Base-by-base conservation (phyloP, 2,797 vertebrate species). In the Rhinophrynus dorsalis region DNA sequence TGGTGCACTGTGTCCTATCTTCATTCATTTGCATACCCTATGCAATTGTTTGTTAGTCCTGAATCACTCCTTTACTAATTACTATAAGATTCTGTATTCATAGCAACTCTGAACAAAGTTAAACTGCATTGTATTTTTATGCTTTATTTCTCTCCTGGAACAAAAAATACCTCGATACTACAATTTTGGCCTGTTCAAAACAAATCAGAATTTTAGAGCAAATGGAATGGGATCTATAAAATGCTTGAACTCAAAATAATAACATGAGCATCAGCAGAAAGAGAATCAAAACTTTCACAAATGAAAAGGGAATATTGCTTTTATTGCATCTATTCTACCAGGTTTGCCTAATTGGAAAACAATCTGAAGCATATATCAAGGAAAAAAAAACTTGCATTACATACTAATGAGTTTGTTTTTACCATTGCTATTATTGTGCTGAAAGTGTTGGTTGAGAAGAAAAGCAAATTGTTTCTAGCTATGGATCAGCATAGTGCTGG, bases 1-100 rank as follows among this genome's bases (percentile, higher is more conserved):
- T 48, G 62, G 35, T 35, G 62, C 54, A 52, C 44, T 73, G 68
- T 64, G 69, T 73, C 61, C 62, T 59, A 27, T 59, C 35, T 35
- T 59, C n/a, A 58, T 66, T 73, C 69, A 73, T 73, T 66, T 66
- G 62, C 61, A 72, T 72, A 65, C 47, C 45, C 69, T 51, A 33
- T 52, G 69, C 69, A 58, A 65, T 65, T 65, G 61, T 66, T 66
- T 54, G 61, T 27, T 33, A 66, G 62, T 55, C 69, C 68, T 44
- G 54, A 59, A 66, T 59, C 44, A 52, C 45, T 42, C 45, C 3
- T 23, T 40, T 35, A 45, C 69, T 73, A 73, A 73, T 73, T 72
- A 72, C 61, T 26, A 44, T 11, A 65, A 59, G 61, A 64, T 72
- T 72, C 59, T 40, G 60, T 40, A 51, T 72, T 72, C 54, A 33